Percentiles rank a stretch among this genome's conserved stretches.
These are phyloP conservation scores for Troglohyphantes excavatus DNA, from an alignment of 2,888 invertebrate species.

Conservation along the genomic window DNA sequence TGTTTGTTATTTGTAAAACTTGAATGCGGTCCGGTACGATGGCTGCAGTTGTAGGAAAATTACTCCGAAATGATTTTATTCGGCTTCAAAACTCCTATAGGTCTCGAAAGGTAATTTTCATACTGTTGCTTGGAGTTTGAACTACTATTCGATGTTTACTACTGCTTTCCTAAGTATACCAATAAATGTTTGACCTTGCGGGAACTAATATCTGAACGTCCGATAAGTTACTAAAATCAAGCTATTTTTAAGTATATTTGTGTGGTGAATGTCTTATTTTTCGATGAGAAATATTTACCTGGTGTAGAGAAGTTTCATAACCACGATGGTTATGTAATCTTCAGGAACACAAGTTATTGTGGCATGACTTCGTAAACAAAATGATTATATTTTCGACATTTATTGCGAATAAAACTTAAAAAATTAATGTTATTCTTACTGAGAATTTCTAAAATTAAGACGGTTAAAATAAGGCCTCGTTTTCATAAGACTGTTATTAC, in stretches of 20 bases:
- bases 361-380: too few species aligned
- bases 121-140: background rate
- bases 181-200: slow-evolving; percentile 50
- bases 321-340: background rate
- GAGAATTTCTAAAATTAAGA: too few species aligned
- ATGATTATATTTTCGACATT: too few species aligned
- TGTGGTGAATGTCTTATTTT: too few species aligned
- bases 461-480: too few species aligned
- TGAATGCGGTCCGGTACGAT: slow-evolving; percentile 39
- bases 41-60: slow-evolving; percentile 63
- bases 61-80: slow-evolving; percentile 64
- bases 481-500: too few species aligned
- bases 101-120: slow-evolving; percentile 37
- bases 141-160: background rate
- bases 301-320: too few species aligned
- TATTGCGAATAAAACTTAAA: too few species aligned
- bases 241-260: background rate
- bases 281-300: too few species aligned
- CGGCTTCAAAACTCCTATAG: slow-evolving; percentile 29
- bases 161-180: background rate
- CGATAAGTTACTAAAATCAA: background rate
- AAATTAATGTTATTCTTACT: too few species aligned
- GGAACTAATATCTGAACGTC: background rate
- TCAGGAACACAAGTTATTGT: too few species aligned
- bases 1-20: background rate